Base-by-base conservation (phyloP, 1,140 invertebrate species). In the Zaprionus inermis region DNA sequence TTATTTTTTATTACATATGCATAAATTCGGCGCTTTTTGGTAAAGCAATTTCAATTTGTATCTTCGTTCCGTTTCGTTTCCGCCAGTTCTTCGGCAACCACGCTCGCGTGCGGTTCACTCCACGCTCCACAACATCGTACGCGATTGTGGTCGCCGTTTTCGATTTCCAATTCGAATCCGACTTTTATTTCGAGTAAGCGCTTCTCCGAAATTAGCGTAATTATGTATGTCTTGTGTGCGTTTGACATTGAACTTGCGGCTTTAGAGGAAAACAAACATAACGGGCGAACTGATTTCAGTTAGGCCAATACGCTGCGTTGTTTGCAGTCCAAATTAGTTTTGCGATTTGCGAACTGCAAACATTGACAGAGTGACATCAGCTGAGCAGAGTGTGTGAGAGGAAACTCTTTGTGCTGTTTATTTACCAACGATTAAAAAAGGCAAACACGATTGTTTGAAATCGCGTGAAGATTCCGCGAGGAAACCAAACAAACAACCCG, bases 311-410 rank as follows among this genome's bases (percentile, higher is more conserved):
- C 32, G 1, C 11, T 38, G 34, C 36, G 32, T 7, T 82, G 78
- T 86, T 86, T 88, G 76, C 83, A 76, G 72, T 71, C 59, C 65
- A 79, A 88, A 86, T 86, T 77, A 72, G 83, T 79, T 88, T 83
- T 79, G 38, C 79, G 79, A 82, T 86, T 82, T 77, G 54, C 67
- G 60, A 44, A 44, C 20, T n/a, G 49, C 64, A 88, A 88, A 88
- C 78, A 88, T 86, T 88, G 83, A 77, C 79, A 44, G 55, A 77
- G 60, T 86, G 83, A 86, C 83, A 88, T 88, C 83, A 88, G 70
- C 51, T 61, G 52, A n/a, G 22, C 24, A 58, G 14, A n/a, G n/a
- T 41, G n/a, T 41, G 38, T 41, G 38, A 20, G 16, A 12, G 44
- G 20, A 20, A 20, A 49, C 44, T 49, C 44, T 49, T 49, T 49